Evolutionary conservation across 2,113 vertebrate species (phyloP).

Genomic region (Sialia sialis): DNA sequence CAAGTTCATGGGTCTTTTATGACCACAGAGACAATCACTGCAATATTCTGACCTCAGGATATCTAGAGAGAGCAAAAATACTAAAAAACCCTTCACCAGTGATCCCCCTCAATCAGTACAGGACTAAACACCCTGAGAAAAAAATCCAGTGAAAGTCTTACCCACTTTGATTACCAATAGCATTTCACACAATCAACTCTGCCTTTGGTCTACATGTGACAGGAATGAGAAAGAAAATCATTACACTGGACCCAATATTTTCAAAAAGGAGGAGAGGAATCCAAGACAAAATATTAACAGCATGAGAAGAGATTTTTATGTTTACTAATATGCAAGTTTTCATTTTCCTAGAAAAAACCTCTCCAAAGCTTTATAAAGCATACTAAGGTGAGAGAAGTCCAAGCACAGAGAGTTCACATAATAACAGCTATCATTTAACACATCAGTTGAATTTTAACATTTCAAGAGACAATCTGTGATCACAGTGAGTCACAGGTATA

Average conservation of each 20-base stretch:
- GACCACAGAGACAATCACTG: not conserved
- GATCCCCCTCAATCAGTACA: not conserved
- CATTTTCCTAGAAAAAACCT: not conserved
- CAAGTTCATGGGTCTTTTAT: constrained; percentile 45
- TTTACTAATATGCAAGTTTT: not conserved
- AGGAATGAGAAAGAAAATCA: not conserved
- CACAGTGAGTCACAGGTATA: not conserved
- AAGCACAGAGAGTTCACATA: not conserved
- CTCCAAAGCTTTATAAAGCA: not conserved
- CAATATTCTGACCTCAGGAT: constrained; percentile 1
- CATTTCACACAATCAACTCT: not conserved
- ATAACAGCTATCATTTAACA: constrained; percentile 10
- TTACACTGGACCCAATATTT: not conserved
- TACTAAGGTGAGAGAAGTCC: not conserved
- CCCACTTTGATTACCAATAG: not conserved
- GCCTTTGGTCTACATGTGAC: not conserved
- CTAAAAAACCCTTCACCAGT: not conserved
- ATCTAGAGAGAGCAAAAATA: not conserved
- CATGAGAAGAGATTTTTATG: not conserved
- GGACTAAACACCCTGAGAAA: not conserved
- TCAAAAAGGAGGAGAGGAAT: not conserved
- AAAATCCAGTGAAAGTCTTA: not conserved
- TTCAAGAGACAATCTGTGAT: constrained; percentile 11
- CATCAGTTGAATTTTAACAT: constrained; percentile 14
- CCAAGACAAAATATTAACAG: not conserved